Conservation (phyloP, 2,113 vertebrate genomes). For the Ictalurus furcatus region DNA sequence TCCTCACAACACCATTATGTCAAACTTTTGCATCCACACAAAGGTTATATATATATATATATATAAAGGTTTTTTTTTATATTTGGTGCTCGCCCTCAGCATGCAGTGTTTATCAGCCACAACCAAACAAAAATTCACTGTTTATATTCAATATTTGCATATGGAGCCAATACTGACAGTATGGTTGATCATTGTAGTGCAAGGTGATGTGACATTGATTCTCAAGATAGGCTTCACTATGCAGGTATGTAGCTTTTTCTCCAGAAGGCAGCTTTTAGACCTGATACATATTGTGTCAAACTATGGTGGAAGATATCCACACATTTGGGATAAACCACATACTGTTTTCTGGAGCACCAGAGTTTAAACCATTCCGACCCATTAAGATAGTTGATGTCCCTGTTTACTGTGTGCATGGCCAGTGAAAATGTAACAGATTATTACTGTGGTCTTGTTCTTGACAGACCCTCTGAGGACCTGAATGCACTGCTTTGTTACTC, state of each 20-base stretch:
- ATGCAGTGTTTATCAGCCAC: background rate
- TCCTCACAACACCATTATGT: too few relatives aligned
- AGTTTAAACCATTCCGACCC: background rate
- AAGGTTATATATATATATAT: too few relatives aligned
- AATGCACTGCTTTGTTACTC: too few relatives aligned
- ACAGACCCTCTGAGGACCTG: too few relatives aligned
- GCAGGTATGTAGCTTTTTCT: background rate
- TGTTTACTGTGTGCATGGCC: too few relatives aligned
- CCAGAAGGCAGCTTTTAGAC: background rate
- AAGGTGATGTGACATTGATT: background rate
- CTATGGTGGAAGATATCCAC: background rate
- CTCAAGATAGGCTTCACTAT: too few relatives aligned
- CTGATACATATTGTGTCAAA: background rate
- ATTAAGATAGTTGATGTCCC: too few relatives aligned
- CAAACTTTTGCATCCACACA: too few relatives aligned
- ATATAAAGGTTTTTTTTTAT: too few relatives aligned
- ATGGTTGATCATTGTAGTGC: background rate
- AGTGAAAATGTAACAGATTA: too few relatives aligned
- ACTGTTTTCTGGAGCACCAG: background rate
- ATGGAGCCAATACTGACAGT: background rate
- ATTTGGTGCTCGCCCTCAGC: too few relatives aligned
- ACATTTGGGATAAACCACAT: background rate
- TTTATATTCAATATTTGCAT: background rate
- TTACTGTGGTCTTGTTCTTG: too few relatives aligned
- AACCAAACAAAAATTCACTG: background rate